phyloP scores from a whole-genome alignment of 2,797 vertebrate genomes.

The Lagocephalus sceleratus region DNA sequence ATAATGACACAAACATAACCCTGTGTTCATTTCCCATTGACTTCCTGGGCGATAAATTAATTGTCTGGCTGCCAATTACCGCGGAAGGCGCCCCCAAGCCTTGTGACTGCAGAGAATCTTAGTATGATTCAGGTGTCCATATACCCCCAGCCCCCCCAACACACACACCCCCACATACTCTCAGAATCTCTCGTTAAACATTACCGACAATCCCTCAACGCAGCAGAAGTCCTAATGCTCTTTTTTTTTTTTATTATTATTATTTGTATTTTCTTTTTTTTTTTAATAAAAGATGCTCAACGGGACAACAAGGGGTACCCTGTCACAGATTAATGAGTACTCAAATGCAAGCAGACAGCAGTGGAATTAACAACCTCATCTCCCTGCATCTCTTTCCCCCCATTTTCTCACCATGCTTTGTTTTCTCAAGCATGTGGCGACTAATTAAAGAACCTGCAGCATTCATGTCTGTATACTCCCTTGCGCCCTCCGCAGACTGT shows the following conservation, averaged over 20 bases:
- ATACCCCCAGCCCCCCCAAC: constrained; percentile 20
- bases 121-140: constrained; percentile 68
- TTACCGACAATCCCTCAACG: constrained; percentile 65
- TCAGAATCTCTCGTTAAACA: constrained; percentile 47
- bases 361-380: constrained; percentile 76
- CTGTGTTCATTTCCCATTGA: constrained; percentile 65
- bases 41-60: constrained; percentile 60
- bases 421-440: constrained; percentile 60
- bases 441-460: constrained; percentile 70
- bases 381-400: constrained; percentile 45
- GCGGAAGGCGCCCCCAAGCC: constrained; percentile 34
- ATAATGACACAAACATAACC: constrained; percentile 72
- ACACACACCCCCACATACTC: constrained; percentile 34
- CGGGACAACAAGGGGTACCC: constrained; percentile 71
- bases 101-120: constrained; percentile 41
- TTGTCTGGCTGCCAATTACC: constrained; percentile 61
- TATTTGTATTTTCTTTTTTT: constrained; percentile 63
- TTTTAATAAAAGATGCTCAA: constrained; percentile 70
- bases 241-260: constrained; percentile 66
- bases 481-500: too few species aligned
- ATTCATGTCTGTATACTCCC: constrained; percentile 14
- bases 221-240: constrained; percentile 64
- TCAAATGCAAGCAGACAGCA: constrained; percentile 80
- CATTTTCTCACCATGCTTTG: constrained; percentile 31
- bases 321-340: constrained; percentile 77